Evolutionary conservation across 2,113 vertebrate species (phyloP), one percentile per base, ranked within the genome.

Genomic region (Gadus chalcogrammus): DNA sequence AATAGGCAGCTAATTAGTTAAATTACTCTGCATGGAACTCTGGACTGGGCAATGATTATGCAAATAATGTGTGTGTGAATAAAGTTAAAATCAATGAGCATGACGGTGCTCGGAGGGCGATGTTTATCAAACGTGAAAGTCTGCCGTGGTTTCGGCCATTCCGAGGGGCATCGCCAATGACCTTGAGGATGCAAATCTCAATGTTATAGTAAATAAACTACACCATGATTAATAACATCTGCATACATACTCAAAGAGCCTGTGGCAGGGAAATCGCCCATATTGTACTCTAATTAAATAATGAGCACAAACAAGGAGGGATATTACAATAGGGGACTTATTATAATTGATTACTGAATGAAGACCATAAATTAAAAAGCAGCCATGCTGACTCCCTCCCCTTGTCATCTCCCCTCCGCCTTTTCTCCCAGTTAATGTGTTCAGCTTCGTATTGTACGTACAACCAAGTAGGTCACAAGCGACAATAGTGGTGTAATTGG

Each of bases 1-100:
- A 79, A 82, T 55, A 67, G 28, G 68, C 27, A 0, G 20, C 69
- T 87, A 83, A 87, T 84, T 85, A 80, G 61, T 53, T 55, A 76
- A 65, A 64, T 74, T 56, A 64, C 62, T 62, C 53, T 31, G 35
- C 70, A 73, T 70, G 61, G 75, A 79, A 79, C 76, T 76, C 79
- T 62, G 75, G 22, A 76, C 18, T 61, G 71, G 24, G 53, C 17
- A 8, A 61, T 6, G 79, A 67, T 58, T 67, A 68, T n/a, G 35
- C 62, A 68, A 70, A 42, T 27, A 71, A 20, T 61, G 35, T 71
- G 76, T 65, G 66, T 65, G 7, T 68, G 8, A 69, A 75, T 79
- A 72, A 81, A 69, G 77, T 77, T 58, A 61, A 28, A 22, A 64
- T 55, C 17, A 63, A 35, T 11, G 4, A 31, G 16, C n/a, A 58